A percentile compares a stretch with the other conserved stretches of the same genome.
Evolutionary conservation across 2,797 vertebrate genomes (phyloP).

Genomic region (Tangara arthus): DNA sequence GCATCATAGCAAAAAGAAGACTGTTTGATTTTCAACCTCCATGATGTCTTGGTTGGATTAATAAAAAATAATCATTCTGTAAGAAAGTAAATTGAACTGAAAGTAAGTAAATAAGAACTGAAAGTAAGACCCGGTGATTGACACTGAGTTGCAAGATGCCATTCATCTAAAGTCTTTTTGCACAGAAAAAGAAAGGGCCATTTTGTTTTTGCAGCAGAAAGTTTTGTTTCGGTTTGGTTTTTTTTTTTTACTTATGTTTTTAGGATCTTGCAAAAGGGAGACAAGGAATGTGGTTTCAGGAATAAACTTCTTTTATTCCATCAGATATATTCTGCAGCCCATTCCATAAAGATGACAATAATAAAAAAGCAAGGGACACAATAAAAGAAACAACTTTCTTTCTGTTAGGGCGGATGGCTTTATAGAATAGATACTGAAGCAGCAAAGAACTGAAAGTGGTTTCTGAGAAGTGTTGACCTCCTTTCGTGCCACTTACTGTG

Average conservation of each 20-base stretch:
- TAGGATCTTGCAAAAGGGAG: not conserved
- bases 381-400: constrained; percentile 57
- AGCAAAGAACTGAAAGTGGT: constrained; percentile 72
- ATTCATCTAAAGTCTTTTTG: not conserved
- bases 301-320: constrained; percentile 15
- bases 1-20: constrained; percentile 30
- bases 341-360: constrained; percentile 57
- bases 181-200: not conserved
- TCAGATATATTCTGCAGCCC: constrained; percentile 12
- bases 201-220: not conserved
- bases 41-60: not conserved
- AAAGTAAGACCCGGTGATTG: constrained; percentile 1
- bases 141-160: not conserved
- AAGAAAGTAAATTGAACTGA: constrained; percentile 16
- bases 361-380: constrained; percentile 39
- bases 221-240: not conserved
- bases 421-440: constrained; percentile 74
- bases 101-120: constrained; percentile 31
- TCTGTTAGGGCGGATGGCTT: constrained; percentile 54
- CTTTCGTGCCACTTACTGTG: constrained; percentile 83
- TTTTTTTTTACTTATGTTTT: not conserved
- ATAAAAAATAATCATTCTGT: constrained; percentile 18
- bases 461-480: constrained; percentile 78
- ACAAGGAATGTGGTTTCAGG: not conserved
- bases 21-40: constrained; percentile 40